Percentiles rank a stretch among this genome's conserved stretches.
Conservation (phyloP, 1,140 invertebrate genomes). For the Ruditapes philippinarum region DNA sequence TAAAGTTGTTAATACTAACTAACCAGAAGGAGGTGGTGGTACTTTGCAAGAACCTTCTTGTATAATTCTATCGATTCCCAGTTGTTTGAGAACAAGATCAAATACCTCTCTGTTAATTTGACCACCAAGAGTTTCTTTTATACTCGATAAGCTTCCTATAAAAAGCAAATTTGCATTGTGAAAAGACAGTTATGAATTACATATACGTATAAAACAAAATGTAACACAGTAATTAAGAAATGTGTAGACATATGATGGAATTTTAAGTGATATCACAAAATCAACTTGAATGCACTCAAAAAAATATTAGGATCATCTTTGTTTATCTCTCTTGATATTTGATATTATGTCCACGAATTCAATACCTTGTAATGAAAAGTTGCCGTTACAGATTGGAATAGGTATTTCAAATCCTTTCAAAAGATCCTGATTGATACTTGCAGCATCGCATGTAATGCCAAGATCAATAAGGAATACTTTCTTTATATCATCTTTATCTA, state of each 20-base stretch:
- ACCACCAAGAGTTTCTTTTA: constrained; percentile 54
- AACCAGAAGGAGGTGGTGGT: background rate
- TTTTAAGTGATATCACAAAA: background rate
- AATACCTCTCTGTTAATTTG: constrained; percentile 59
- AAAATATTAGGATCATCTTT: too few relatives aligned
- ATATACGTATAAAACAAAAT: too few relatives aligned
- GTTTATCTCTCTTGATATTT: too few relatives aligned
- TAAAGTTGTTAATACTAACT: too few relatives aligned
- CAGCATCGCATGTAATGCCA: background rate
- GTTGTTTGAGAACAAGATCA: constrained; percentile 58
- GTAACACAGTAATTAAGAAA: too few relatives aligned
- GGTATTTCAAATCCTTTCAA: constrained; percentile 55
- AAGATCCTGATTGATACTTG: background rate
- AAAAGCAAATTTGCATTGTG: too few relatives aligned
- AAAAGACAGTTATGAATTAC: too few relatives aligned
- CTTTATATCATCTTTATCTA: constrained; percentile 12
- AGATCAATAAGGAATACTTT: constrained; percentile 43
- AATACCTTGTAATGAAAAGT: constrained; percentile 70
- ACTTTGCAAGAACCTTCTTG: background rate
- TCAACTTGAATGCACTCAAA: too few relatives aligned
- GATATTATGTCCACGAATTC: too few relatives aligned
- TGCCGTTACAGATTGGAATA: constrained; percentile 60
- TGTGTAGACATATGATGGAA: background rate
- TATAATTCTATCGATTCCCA: constrained; percentile 61
- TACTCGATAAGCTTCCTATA: constrained; percentile 47